A percentile compares a stretch with the other conserved stretches of the same genome.
These are phyloP conservation scores for Pseudorhombus dupliciocellatus DNA, from an alignment of 2,113 vertebrate species.

Conservation along the genomic window DNA sequence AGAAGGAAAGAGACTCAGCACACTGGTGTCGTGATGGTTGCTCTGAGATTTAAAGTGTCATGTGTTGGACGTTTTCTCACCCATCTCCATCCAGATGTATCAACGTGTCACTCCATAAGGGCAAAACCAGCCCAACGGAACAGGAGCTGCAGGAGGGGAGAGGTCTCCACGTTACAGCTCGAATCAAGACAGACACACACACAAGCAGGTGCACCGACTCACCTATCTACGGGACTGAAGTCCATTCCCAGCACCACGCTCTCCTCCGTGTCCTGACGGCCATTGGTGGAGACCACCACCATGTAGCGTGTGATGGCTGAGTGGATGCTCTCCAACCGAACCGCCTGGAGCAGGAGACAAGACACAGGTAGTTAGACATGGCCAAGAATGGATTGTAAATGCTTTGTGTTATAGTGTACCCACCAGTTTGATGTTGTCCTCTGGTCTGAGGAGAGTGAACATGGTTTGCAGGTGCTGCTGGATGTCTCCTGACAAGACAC, in stretches of 20 bases:
- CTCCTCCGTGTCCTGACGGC: conserved; percentile 97
- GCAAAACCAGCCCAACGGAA: conserved; percentile 94
- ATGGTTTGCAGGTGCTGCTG: conserved; percentile 98
- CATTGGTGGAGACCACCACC: conserved; percentile 97
- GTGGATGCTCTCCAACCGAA: conserved; percentile 93
- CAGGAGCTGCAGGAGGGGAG: conserved; percentile 84
- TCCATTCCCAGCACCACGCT: conserved; percentile 98
- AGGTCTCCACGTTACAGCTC: conserved; percentile 1
- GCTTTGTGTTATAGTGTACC: conserved; percentile 35
- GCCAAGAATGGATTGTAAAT: neutral
- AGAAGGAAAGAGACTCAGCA: neutral
- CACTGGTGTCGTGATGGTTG: neutral
- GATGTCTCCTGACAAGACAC: conserved; percentile 86
- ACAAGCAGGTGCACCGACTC: conserved; percentile 23
- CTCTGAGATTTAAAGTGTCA: neutral
- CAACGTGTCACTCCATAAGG: conserved; percentile 96
- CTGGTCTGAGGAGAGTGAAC: conserved; percentile 95
- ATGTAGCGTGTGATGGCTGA: conserved; percentile 92
- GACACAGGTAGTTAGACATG: neutral
- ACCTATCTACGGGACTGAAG: conserved; percentile 93
- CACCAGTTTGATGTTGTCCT: conserved; percentile 98
- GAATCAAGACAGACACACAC: neutral
- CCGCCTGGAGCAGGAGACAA: conserved; percentile 75
- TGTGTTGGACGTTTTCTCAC: conserved; percentile 78
- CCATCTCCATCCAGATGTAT: conserved; percentile 99